Evolutionary conservation across 2,888 invertebrate species (phyloP), one percentile per base, ranked within the genome.

Genomic region (Scaptomyza parva): DNA sequence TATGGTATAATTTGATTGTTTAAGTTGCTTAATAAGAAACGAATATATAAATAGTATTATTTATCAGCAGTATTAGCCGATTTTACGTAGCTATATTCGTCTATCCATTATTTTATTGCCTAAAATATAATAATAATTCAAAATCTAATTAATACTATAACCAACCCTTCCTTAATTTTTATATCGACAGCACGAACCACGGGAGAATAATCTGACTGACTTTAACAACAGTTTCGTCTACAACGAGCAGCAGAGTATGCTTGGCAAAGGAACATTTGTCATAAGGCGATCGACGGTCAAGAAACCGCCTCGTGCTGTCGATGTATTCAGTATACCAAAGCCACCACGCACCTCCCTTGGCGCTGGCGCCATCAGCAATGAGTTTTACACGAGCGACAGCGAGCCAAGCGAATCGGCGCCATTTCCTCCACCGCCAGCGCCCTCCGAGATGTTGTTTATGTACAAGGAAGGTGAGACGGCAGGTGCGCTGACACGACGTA

Each of bases 201-300:
- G 52, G 1, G 55, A 67, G 7, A 70, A 58, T 54, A 70, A 73
- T 37, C 28, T 71, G 37, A 47, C 41, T 5, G 87, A 86, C 17
- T 82, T 82, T n/a, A 78, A 80, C 44, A 84, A 73, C 39, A 68
- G 71, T 26, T 86, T 83, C 35, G 65, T 26, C n/a, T 78, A 74
- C 69, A 86, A 88, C 58, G 82, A 87, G 7, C 83, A 87, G 12
- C 83, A 88, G 33, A 87, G 91, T 28, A 91, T 94, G 83, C 93
- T 93, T 52, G 91, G 92, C 24, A 90, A 94, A 68, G 96, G 96
- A 28, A 97, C 96, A n/a, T 97, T 96, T 88, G 94, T 96, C 37
- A 95, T 97, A 66, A 93, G 96, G 43, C 86, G 89, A 6, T 74
- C 82, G 12, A 77, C 84, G 17, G 76, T 76, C 48, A 90, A 89